A percentile compares a stretch with the other conserved stretches of the same genome.
phyloP scores from a whole-genome alignment of 2,888 invertebrate species.

The Latrodectus hesperus region DNA sequence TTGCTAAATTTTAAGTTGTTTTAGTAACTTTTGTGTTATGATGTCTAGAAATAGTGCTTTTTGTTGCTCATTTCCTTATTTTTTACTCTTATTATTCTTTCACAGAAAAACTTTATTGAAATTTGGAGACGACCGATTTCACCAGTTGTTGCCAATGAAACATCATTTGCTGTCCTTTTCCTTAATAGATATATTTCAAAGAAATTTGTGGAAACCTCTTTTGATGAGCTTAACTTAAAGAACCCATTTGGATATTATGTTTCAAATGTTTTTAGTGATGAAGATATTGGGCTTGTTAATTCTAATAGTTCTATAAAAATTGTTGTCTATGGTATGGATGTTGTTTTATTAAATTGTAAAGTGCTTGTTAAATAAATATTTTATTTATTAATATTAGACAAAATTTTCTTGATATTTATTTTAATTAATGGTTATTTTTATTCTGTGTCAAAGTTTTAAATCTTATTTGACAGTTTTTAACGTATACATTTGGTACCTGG shows the following conservation, averaged over 20 bases:
- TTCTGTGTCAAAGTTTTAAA: too few species aligned
- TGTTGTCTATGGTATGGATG: conserved; percentile 27
- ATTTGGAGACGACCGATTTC: conserved; percentile 54
- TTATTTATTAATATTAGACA: not conserved
- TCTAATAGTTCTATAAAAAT: not conserved
- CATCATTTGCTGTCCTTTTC: conserved; percentile 65
- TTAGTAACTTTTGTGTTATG: too few species aligned
- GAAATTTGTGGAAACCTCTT: conserved; percentile 10
- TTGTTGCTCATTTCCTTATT: not conserved
- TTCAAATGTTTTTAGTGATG: conserved; percentile 22
- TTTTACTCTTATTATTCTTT: conserved; percentile 9
- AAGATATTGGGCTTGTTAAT: conserved; percentile 18
- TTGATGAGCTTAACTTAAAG: conserved; percentile 12
- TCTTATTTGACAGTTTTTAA: too few species aligned
- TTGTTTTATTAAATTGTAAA: conserved; percentile 37
- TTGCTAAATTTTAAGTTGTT: too few species aligned
- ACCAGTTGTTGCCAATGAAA: conserved; percentile 13
- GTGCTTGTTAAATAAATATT: conserved; percentile 12
- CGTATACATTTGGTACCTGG: too few species aligned
- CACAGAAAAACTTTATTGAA: conserved; percentile 47
- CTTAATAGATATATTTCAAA: conserved; percentile 46
- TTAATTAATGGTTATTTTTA: too few species aligned
- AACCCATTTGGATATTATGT: conserved; percentile 21
- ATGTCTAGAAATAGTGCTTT: not conserved
- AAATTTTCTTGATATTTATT: too few species aligned